Evolutionary conservation across 2,113 vertebrate genomes (phyloP), one percentile per base, ranked within the genome.

Genomic region (Paedocypris sp.): DNA sequence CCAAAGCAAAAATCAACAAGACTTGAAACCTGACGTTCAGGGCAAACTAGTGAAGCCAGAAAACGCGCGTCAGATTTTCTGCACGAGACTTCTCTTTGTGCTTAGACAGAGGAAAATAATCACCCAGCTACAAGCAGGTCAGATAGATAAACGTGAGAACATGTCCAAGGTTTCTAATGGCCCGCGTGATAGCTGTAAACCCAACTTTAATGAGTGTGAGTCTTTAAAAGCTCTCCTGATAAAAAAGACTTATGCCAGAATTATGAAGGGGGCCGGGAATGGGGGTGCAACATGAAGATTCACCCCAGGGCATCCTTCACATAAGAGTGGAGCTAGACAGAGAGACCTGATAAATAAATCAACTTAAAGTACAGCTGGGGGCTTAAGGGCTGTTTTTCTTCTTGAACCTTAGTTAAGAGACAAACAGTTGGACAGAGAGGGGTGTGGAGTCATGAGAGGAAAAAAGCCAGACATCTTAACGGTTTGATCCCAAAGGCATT

Each of bases 271-370:
- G 52, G 28, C 15, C 41, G 41, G 35, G 39, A 67, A 62, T 50
- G 18, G 28, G 38, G 8, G 23, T 10, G 18, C 41, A 50, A 71
- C 72, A 72, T 68, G 49, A 73, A 74, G 77, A 77, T 73, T 70
- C 72, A 83, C 79, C 82, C 80, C 75, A 82, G 83, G 80, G 78
- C 80, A 78, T 83, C 81, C 74, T 80, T 80, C 74, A 78, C 75
- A 81, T 76, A 75, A 76, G 80, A 81, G 76, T 54, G 31, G 32
- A 69, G 48, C 62, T 35, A 66, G 58, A 66, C 39, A 57, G 51
- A 62, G 63, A 70, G 49, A 66, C 75, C 79, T 83, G 84, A 85
- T 86, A 83, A 86, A 87, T 87, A 87, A 87, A 86, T 87, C 83
- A 87, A 84, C 82, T 84, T 80, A 83, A 81, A 77, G 78, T 74